Conservation (phyloP, 2,113 vertebrate genomes). For the Poeciliopsis retropinna region DNA sequence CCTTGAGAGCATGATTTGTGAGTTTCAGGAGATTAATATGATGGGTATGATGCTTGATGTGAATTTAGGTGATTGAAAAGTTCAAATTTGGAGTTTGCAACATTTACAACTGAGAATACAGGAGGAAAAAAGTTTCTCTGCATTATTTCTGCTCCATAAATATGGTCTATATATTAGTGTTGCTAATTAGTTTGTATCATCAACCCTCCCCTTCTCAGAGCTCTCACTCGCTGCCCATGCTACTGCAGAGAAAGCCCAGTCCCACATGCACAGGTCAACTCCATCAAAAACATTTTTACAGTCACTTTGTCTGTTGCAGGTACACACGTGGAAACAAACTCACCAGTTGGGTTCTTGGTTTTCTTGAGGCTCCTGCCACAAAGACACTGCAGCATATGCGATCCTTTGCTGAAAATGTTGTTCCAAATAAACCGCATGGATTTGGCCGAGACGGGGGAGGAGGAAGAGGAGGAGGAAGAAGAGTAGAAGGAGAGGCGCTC, state of each 20-base stretch:
- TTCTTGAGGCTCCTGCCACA: slow-evolving; percentile 99
- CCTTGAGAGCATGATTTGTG: too few relatives aligned
- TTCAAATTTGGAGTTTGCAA: background rate
- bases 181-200: slow-evolving; percentile 65
- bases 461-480: slow-evolving; percentile 50
- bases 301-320: background rate
- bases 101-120: background rate
- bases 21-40: too few relatives aligned
- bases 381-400: slow-evolving; percentile 99
- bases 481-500: slow-evolving; percentile 85
- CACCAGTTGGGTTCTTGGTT: slow-evolving; percentile 99
- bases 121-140: background rate
- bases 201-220: slow-evolving; percentile 19
- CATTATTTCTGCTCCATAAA: background rate
- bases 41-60: too few relatives aligned
- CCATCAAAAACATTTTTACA: slow-evolving; percentile 31
- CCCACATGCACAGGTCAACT: slow-evolving; percentile 48
- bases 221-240: slow-evolving; percentile 83
- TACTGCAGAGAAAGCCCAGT: slow-evolving; percentile 81
- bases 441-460: slow-evolving; percentile 88
- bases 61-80: too few relatives aligned
- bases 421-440: slow-evolving; percentile 99
- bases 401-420: slow-evolving; percentile 99
- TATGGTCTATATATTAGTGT: background rate
- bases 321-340: slow-evolving; percentile 70